Conservation (phyloP, 2,888 invertebrate species). For the Acrocera orbiculus region DNA sequence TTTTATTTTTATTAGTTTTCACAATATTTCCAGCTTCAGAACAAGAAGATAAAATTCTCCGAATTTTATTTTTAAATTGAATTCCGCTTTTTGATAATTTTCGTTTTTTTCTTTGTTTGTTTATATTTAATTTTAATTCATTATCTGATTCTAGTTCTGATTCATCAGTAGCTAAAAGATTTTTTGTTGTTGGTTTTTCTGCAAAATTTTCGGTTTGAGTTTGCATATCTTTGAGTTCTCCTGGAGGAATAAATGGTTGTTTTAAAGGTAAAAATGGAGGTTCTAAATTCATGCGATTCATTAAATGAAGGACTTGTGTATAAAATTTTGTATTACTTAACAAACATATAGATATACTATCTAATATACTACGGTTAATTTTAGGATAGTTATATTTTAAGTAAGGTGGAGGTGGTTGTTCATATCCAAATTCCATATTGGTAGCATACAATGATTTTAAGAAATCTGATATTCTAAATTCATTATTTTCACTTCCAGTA, state of each 20-base stretch:
- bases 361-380: conserved; percentile 49
- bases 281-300: conserved; percentile 87
- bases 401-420: conserved; percentile 58
- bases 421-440: conserved; percentile 42
- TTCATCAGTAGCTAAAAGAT: conserved; percentile 19
- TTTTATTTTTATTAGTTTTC: not conserved
- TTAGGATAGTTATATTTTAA: conserved; percentile 67
- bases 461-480: conserved; percentile 31
- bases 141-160: conserved; percentile 27
- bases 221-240: conserved; percentile 10
- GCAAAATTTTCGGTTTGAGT: conserved; percentile 20
- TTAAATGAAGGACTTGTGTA: conserved; percentile 68
- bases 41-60: conserved; percentile 15
- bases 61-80: conserved; percentile 18
- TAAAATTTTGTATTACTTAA: conserved; percentile 67
- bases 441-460: conserved; percentile 41
- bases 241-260: conserved; percentile 3
- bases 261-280: conserved; percentile 50
- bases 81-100: conserved; percentile 9
- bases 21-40: too few species aligned
- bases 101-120: conserved; percentile 12
- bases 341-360: conserved; percentile 61
- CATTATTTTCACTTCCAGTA: conserved; percentile 10
- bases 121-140: conserved; percentile 11
- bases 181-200: conserved; percentile 18